Conservation (phyloP, 2,113 vertebrate genomes). For the Elgaria multicarinata region DNA sequence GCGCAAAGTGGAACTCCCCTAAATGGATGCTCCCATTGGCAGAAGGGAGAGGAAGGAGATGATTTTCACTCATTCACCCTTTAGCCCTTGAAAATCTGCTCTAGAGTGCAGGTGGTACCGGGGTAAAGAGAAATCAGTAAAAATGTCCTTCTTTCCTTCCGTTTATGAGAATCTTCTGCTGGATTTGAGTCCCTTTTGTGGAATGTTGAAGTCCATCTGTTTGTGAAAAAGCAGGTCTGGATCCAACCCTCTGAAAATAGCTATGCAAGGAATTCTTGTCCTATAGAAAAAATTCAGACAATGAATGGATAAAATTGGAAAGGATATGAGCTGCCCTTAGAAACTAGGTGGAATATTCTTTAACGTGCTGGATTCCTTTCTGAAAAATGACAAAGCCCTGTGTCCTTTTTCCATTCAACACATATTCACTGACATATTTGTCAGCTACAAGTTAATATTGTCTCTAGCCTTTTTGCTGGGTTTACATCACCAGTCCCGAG, state of each 20-base stretch:
- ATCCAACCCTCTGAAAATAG: background rate
- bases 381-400: background rate
- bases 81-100: background rate
- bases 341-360: background rate
- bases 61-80: background rate
- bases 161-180: background rate
- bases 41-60: background rate
- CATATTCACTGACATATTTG: background rate
- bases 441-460: background rate
- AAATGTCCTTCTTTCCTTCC: background rate
- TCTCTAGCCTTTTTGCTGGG: background rate
- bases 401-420: background rate
- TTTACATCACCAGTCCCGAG: background rate
- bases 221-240: background rate
- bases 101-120: background rate
- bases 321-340: background rate
- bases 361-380: background rate
- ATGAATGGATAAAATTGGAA: background rate
- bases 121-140: background rate
- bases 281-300: background rate
- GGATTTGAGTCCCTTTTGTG: background rate
- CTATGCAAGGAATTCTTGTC: background rate
- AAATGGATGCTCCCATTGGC: too few relatives aligned
- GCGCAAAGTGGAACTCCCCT: background rate
- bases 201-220: too few relatives aligned